Base-by-base conservation (phyloP, 2,113 vertebrate genomes). In the Thalassoma bifasciatum region DNA sequence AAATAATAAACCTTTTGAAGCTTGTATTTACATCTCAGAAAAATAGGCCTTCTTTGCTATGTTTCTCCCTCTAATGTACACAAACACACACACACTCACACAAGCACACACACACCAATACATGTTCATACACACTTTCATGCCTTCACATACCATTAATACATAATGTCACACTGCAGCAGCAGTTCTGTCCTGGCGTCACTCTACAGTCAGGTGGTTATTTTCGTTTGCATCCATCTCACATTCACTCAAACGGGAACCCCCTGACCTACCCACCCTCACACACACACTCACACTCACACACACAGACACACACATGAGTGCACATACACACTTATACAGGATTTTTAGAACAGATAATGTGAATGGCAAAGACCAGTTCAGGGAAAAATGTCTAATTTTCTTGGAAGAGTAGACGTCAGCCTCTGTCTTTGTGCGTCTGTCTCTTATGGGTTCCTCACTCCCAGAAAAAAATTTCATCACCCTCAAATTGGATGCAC, bases 191-290 rank as follows among this genome's bases (percentile, higher is more conserved):
- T 26, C 26, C 23, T 14, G 38, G 40, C 40, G 9, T 54, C 54
- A 30, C n/a, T 52, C 57, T 38, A 30, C 82, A 82, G 81, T 86
- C 86, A 89, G 83, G 87, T 89, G 84, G 54, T 87, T 86, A 75
- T 84, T 76, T 79, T 75, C 77, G 81, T 85, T 57, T 84, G 65
- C 77, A 36, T 81, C 79, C 69, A 70, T 72, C 83, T 67, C 61
- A 38, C 59, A 61, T 46, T 75, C 50, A 19, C 50, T 59, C 81
- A 89, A 86, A 88, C 67, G 85, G 56, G 23, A 79, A 46, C 42
- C 26, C 44, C 14, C 57, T 17, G 30, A 6, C 0, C 19, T 13
- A 2, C 16, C 2, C n/a, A 16, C 65, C 78, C 12, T 60, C 50
- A 13, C 22, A 3, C 19, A 24, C 16, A 36, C 10, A 61, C 59